Conservation (phyloP, 2,113 vertebrate genomes). For the Eubucco bourcierii region DNA sequence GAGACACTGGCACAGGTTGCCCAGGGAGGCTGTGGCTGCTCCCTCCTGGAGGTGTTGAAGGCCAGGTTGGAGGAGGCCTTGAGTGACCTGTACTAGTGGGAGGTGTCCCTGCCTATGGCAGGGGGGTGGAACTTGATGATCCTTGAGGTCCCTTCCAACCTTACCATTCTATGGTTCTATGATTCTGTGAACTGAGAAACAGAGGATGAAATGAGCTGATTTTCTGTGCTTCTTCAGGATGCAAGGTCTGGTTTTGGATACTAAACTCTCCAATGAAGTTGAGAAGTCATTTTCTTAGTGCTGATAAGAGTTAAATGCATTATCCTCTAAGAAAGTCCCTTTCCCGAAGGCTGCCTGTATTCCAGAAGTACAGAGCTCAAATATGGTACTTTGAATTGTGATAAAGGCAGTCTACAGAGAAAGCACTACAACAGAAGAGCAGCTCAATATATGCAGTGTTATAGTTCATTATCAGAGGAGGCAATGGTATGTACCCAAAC, state of each 20-base stretch:
- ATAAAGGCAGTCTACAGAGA: not conserved
- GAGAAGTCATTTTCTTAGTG: not conserved
- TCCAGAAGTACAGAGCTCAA: not conserved
- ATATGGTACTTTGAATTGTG: not conserved
- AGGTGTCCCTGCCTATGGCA: too few species aligned
- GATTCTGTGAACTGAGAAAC: not conserved
- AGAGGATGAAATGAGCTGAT: not conserved
- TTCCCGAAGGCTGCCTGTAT: not conserved
- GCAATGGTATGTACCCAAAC: not conserved
- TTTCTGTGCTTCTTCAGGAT: not conserved
- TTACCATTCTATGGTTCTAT: too few species aligned
- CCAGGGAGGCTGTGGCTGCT: too few species aligned
- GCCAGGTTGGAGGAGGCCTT: too few species aligned
- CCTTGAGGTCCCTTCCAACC: too few species aligned
- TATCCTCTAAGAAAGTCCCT: not conserved
- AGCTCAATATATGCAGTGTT: not conserved
- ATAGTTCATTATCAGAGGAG: not conserved
- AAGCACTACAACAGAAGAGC: not conserved
- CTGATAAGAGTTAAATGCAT: not conserved
- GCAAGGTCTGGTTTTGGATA: not conserved
- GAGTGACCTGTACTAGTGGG: too few species aligned
- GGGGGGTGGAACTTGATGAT: too few species aligned
- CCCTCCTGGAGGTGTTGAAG: too few species aligned
- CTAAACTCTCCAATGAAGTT: not conserved
- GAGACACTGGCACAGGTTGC: too few species aligned